phyloP scores from a whole-genome alignment of 2,797 vertebrate genomes.

The Coregonus suidteri region DNA sequence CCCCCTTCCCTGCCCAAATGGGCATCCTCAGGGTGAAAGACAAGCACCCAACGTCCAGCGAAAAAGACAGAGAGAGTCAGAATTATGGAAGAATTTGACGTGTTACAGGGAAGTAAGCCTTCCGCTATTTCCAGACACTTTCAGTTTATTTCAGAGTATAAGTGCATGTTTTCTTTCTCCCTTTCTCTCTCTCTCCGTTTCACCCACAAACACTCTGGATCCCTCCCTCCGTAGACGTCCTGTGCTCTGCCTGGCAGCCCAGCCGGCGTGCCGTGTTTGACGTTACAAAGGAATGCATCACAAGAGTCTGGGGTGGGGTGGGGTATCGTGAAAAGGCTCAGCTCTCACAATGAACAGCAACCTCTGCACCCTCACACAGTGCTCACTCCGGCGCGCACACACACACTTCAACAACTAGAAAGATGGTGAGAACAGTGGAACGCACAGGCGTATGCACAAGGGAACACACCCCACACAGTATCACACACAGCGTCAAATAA shows the following conservation, averaged over 20 bases:
- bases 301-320: conserved; percentile 54
- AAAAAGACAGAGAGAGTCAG: conserved; percentile 7
- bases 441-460: too few species aligned
- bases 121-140: conserved; percentile 54
- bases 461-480: too few species aligned
- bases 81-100: conserved; percentile 26
- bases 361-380: neutral
- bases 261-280: conserved; percentile 62
- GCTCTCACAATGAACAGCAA: neutral
- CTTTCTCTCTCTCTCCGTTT: conserved; percentile 8
- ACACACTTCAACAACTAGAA: neutral
- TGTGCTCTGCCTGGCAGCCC: conserved; percentile 58
- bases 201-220: conserved; percentile 24
- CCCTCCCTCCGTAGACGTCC: conserved; percentile 50
- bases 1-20: too few species aligned
- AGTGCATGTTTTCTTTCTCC: neutral
- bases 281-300: conserved; percentile 73
- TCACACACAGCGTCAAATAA: too few species aligned
- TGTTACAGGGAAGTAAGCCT: conserved; percentile 63
- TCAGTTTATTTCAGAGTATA: conserved; percentile 55
- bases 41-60: neutral
- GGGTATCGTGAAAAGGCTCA: neutral
- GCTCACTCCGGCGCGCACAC: neutral
- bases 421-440: neutral
- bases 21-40: too few species aligned